These are phyloP conservation scores for Therioaphis trifolii DNA, from an alignment of 2,888 invertebrate genomes.

Conservation along the genomic window DNA sequence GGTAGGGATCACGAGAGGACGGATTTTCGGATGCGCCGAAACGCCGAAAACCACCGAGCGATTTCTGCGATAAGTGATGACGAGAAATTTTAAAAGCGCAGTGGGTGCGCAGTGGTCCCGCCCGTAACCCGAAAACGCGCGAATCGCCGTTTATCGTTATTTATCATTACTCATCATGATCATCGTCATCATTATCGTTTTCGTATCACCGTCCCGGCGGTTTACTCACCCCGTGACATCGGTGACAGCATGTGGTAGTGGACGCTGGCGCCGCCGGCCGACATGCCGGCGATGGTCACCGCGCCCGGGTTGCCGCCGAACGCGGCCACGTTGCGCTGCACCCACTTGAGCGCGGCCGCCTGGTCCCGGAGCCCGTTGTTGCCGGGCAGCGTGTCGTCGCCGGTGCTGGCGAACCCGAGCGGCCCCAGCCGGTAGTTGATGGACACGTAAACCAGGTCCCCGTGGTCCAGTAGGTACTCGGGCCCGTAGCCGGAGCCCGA, in stretches of 20 bases:
- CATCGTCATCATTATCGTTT: too few species aligned
- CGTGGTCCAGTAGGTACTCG: slow-evolving; percentile 66
- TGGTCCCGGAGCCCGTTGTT: slow-evolving; percentile 83
- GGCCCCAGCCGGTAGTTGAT: slow-evolving; percentile 67
- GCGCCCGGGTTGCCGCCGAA: slow-evolving; percentile 80
- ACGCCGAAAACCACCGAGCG: too few species aligned
- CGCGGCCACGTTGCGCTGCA: slow-evolving; percentile 76
- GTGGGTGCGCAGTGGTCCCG: too few species aligned
- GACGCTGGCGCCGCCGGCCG: slow-evolving; percentile 81
- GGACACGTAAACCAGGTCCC: slow-evolving; percentile 67
- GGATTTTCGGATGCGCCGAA: too few species aligned
- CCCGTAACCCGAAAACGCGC: too few species aligned
- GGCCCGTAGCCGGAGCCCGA: slow-evolving; percentile 65
- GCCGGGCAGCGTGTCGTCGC: slow-evolving; percentile 76
- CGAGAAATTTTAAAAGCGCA: too few species aligned
- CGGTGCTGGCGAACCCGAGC: slow-evolving; percentile 79
- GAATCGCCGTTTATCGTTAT: too few species aligned
- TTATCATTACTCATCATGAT: too few species aligned
- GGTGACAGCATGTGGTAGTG: slow-evolving; percentile 79
- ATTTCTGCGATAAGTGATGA: too few species aligned
- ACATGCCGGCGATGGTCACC: slow-evolving; percentile 77
- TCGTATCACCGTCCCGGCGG: neutral
- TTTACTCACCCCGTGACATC: slow-evolving; percentile 73
- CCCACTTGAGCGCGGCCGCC: slow-evolving; percentile 77
- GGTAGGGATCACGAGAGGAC: too few species aligned